Conservation (phyloP, 2,113 vertebrate genomes). For the Ceyx cyanopectus region DNA sequence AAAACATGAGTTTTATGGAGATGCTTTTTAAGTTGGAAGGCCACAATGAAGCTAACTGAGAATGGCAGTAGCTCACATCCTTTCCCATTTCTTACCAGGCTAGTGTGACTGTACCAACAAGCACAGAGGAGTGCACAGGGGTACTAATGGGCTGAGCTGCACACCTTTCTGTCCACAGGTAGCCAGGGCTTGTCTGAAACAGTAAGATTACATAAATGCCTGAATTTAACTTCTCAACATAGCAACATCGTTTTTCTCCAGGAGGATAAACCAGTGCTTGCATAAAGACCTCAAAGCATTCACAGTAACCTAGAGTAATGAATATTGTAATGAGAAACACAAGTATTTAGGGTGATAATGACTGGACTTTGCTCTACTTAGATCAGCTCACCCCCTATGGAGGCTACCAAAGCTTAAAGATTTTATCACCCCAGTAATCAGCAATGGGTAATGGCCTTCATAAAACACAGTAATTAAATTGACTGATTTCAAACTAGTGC, state of each 20-base stretch:
- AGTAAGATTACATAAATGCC: not conserved
- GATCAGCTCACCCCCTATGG: slow-evolving; percentile 60
- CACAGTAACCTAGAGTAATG: slow-evolving; percentile 53
- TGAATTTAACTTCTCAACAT: not conserved
- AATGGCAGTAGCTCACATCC: not conserved
- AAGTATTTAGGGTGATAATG: slow-evolving; percentile 67
- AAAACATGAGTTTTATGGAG: not conserved
- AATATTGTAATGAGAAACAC: slow-evolving; percentile 80
- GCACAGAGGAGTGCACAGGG: not conserved
- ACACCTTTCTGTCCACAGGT: not conserved
- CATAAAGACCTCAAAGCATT: slow-evolving; percentile 47
- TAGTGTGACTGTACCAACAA: not conserved
- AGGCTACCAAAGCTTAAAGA: slow-evolving; percentile 66
- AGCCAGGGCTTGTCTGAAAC: not conserved
- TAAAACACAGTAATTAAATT: slow-evolving; percentile 74
- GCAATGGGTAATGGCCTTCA: slow-evolving; percentile 69
- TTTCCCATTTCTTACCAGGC: not conserved
- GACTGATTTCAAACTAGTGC: slow-evolving; percentile 71
- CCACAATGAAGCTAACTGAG: accelerated
- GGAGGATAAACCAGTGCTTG: slow-evolving; percentile 34
- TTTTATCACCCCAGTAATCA: slow-evolving; percentile 68
- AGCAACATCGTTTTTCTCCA: not conserved
- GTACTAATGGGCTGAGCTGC: not conserved
- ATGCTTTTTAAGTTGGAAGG: not conserved
- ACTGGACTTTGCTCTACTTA: slow-evolving; percentile 69